These are phyloP conservation scores for Acanthosepion esculentum DNA, from an alignment of 2,888 invertebrate species.

Conservation along the genomic window DNA sequence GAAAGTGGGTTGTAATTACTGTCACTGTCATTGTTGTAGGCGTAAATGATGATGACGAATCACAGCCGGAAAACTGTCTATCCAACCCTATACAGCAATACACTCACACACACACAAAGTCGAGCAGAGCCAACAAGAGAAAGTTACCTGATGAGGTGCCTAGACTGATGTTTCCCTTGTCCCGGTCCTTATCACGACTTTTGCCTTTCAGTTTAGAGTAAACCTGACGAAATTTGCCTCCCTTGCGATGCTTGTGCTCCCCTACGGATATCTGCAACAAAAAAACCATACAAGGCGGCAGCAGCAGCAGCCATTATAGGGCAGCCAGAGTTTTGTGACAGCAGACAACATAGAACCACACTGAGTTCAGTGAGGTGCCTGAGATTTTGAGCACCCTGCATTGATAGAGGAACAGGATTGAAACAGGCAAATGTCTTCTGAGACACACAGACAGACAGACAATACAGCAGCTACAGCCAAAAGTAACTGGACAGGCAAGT, in stretches of 20 bases:
- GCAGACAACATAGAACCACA: no score
- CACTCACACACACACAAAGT: background rate
- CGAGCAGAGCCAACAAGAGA: constrained; percentile 13
- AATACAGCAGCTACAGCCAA: background rate
- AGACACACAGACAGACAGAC: background rate
- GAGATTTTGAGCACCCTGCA: background rate
- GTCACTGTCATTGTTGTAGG: background rate
- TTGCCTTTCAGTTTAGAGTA: constrained; percentile 67
- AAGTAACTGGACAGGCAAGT: background rate
- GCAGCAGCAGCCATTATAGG: background rate
- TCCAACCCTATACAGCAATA: background rate
- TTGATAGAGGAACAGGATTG: background rate
- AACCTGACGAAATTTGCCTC: constrained; percentile 70
- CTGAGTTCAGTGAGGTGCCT: background rate
- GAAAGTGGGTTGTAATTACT: background rate
- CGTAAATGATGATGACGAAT: background rate
- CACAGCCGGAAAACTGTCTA: background rate
- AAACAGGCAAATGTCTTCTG: background rate
- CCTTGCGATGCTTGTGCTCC: constrained; percentile 63
- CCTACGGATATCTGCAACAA: constrained; percentile 49
- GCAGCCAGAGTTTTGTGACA: background rate
- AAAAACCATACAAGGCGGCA: constrained; percentile 18
- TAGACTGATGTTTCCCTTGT: constrained; percentile 34
- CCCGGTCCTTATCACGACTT: constrained; percentile 50
- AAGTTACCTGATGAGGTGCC: constrained; percentile 14